Evolutionary conservation across 2,888 invertebrate species (phyloP).

Genomic region (Crematogaster levior): DNA sequence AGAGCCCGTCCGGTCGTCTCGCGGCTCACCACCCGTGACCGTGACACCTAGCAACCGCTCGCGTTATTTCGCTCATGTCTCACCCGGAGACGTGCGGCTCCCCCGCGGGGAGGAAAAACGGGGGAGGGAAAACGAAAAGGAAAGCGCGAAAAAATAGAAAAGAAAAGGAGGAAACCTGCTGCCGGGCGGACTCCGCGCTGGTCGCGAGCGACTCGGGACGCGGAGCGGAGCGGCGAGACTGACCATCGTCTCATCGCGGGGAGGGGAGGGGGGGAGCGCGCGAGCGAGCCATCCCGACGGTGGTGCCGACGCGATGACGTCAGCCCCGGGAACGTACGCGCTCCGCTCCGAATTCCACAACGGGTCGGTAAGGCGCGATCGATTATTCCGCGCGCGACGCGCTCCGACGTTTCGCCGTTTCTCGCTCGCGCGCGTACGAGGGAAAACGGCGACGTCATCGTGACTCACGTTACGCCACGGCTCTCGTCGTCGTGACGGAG

Average conservation of each 20-base stretch:
- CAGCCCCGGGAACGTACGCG: constrained; percentile 52
- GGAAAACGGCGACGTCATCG: not conserved
- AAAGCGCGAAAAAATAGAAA: not conserved
- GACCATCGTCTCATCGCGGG: not conserved
- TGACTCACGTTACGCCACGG: too few relatives aligned
- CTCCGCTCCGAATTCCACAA: constrained; percentile 25
- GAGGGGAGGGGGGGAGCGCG: not conserved
- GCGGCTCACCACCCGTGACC: constrained; percentile 33
- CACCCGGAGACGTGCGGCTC: constrained; percentile 17
- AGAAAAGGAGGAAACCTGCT: not conserved
- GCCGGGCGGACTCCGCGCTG: constrained; percentile 9
- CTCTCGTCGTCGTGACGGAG: not conserved
- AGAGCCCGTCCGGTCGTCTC: too few relatives aligned
- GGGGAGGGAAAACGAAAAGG: not conserved
- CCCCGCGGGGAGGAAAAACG: not conserved
- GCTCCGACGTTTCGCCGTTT: not conserved
- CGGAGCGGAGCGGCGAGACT: constrained; percentile 46
- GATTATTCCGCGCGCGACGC: not conserved
- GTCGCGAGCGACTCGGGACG: constrained; percentile 20
- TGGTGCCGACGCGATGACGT: constrained; percentile 64
- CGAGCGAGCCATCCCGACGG: constrained; percentile 62
- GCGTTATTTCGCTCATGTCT: constrained; percentile 21
- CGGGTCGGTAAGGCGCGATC: constrained; percentile 5
- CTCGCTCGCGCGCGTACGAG: not conserved
- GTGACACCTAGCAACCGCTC: constrained; percentile 45